Evolutionary conservation across 2,888 invertebrate genomes (phyloP).

Genomic region (Hirtodrosophila alboralis): DNA sequence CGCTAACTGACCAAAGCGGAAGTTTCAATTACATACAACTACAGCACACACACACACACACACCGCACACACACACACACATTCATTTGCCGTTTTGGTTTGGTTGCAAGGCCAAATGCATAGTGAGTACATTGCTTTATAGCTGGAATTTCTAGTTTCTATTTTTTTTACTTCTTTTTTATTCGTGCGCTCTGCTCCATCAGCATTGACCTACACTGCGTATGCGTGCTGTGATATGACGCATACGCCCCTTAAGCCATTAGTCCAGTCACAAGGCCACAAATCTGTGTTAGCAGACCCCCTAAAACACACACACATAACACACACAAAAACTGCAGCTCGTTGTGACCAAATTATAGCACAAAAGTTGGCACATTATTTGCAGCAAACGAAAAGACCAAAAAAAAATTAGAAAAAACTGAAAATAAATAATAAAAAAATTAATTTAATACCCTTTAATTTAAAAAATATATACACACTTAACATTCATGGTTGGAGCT

Average conservation of each 20-base stretch:
- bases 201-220: conserved; percentile 74
- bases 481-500: conserved; percentile 54
- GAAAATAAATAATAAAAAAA: too few species aligned
- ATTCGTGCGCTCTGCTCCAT: neutral
- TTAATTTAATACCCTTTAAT: conserved; percentile 59
- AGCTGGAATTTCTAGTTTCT: too few species aligned
- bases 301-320: conserved; percentile 31
- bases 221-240: conserved; percentile 70
- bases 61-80: conserved; percentile 1
- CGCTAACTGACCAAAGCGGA: conserved; percentile 80
- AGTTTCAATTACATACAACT: conserved; percentile 70
- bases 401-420: too few species aligned
- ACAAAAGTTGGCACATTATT: conserved; percentile 74
- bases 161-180: conserved; percentile 17
- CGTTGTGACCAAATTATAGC: conserved; percentile 66
- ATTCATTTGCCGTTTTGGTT: conserved; percentile 1
- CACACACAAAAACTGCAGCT: conserved; percentile 17
- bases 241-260: conserved; percentile 65
- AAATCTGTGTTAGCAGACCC: conserved; percentile 72
- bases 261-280: conserved; percentile 63
- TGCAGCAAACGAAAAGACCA: conserved; percentile 65
- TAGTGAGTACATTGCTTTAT: too few species aligned
- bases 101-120: conserved; percentile 39
- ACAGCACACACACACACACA: conserved; percentile 29
- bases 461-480: conserved; percentile 41